A percentile compares a stretch with the other conserved stretches of the same genome.
Conservation (phyloP, 2,797 vertebrate species). For the Falco peregrinus region DNA sequence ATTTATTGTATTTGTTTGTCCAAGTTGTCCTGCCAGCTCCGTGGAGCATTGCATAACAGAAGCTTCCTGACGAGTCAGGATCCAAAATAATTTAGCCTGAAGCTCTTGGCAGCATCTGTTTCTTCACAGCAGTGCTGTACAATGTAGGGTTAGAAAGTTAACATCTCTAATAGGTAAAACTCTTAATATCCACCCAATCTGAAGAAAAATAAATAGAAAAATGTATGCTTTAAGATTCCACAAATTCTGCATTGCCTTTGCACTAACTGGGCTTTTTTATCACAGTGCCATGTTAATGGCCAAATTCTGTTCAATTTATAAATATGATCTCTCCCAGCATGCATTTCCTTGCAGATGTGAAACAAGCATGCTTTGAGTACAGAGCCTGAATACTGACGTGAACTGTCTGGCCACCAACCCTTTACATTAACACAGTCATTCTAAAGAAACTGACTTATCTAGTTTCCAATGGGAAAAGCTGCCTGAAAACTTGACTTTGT, state of each 20-base stretch:
- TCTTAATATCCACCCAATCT: not conserved
- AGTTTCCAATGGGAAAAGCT: not conserved
- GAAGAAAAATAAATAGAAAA: not conserved
- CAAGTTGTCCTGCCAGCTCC: constrained; percentile 22
- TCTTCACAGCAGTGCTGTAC: not conserved
- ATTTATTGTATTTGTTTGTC: constrained; percentile 43
- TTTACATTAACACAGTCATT: not conserved
- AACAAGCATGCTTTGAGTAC: not conserved
- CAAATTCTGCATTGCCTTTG: not conserved
- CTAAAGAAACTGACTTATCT: not conserved
- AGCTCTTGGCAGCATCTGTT: constrained; percentile 40
- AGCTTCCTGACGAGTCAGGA: constrained; percentile 23
- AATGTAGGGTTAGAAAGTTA: not conserved
- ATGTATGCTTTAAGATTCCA: not conserved
- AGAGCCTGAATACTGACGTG: not conserved
- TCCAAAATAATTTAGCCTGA: constrained; percentile 58
- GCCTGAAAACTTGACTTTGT: not conserved
- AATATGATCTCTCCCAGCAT: not conserved
- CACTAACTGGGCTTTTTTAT: not conserved
- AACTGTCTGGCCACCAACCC: not conserved
- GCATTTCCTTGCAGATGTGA: not conserved
- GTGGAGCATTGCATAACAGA: constrained; percentile 53
- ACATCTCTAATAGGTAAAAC: not conserved
- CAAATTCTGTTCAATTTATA: not conserved
- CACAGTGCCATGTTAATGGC: not conserved